A percentile compares a stretch with the other conserved stretches of the same genome.
phyloP scores from a whole-genome alignment of 2,888 invertebrate genomes.

The Eurytoma californica region DNA sequence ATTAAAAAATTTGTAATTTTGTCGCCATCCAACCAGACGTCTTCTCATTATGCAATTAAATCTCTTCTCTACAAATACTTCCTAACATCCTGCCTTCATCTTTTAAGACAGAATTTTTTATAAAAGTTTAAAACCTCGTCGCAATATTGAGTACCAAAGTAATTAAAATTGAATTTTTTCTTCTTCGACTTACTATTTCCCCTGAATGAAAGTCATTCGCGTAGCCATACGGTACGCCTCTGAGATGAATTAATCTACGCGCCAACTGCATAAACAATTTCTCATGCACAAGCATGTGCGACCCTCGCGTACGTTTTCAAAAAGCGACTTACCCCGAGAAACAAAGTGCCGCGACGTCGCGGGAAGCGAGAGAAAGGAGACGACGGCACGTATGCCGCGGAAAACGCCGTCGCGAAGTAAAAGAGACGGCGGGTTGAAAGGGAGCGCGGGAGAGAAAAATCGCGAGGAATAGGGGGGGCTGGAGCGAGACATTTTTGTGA shows the following conservation, averaged over 20 bases:
- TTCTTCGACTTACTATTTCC: too few species aligned
- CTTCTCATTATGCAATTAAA: too few species aligned
- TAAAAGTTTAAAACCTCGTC: too few species aligned
- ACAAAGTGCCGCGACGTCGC: background rate
- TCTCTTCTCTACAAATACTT: too few species aligned
- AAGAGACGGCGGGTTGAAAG: conserved; percentile 11
- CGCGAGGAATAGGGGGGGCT: background rate
- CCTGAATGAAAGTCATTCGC: background rate
- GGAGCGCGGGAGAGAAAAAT: conserved; percentile 14
- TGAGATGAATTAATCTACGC: conserved; percentile 5
- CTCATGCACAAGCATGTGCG: background rate
- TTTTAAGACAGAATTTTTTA: too few species aligned
- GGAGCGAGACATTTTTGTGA: conserved; percentile 38
- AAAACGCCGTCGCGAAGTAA: background rate
- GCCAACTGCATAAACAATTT: background rate
- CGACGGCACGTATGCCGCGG: background rate
- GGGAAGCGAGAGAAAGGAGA: background rate
- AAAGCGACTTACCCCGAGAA: background rate
- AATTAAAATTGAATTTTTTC: too few species aligned
- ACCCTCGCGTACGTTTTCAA: background rate
- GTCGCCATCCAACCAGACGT: too few species aligned
- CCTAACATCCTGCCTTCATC: too few species aligned
- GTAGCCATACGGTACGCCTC: background rate
- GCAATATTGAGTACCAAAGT: too few species aligned
- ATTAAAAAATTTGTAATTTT: too few species aligned